Conservation (phyloP, 2,888 invertebrate species). For the Stenurella melanura region DNA sequence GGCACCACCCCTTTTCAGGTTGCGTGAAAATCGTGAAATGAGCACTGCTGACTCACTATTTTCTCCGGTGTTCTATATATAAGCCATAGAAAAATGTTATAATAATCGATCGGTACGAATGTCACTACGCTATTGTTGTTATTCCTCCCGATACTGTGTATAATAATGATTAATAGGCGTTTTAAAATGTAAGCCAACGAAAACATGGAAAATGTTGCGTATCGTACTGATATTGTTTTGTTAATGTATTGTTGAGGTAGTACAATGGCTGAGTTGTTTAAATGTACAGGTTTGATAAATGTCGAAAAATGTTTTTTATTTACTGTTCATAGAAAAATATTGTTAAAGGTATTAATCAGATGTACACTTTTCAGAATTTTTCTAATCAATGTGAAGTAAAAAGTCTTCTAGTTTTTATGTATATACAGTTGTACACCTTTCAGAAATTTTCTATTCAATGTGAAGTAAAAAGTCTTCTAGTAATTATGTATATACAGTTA, state of each 20-base stretch:
- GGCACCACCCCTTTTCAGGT: conserved; percentile 57
- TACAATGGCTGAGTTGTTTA: neutral
- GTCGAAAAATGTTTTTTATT: neutral
- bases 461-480: no score
- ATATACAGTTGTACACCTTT: no score
- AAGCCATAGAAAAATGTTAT: conserved; percentile 33
- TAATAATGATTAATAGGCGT: conserved; percentile 9
- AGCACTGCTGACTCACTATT: conserved; percentile 45
- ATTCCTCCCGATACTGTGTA: neutral
- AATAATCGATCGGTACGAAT: conserved; percentile 25
- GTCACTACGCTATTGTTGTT: conserved; percentile 16
- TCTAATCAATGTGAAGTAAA: no score
- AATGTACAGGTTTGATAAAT: neutral
- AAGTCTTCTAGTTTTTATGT: no score
- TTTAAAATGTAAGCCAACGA: neutral
- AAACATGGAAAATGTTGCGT: neutral
- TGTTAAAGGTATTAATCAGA: no score
- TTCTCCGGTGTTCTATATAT: conserved; percentile 39
- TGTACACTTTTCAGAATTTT: no score
- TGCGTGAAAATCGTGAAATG: conserved; percentile 54
- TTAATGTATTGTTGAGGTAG: neutral
- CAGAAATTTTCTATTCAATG: no score
- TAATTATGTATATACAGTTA: no score
- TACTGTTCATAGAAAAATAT: no score
- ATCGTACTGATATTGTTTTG: neutral